A percentile compares a stretch with the other conserved stretches of the same genome.
Evolutionary conservation across 2,113 vertebrate species (phyloP).

Genomic region (Microcebus murinus): DNA sequence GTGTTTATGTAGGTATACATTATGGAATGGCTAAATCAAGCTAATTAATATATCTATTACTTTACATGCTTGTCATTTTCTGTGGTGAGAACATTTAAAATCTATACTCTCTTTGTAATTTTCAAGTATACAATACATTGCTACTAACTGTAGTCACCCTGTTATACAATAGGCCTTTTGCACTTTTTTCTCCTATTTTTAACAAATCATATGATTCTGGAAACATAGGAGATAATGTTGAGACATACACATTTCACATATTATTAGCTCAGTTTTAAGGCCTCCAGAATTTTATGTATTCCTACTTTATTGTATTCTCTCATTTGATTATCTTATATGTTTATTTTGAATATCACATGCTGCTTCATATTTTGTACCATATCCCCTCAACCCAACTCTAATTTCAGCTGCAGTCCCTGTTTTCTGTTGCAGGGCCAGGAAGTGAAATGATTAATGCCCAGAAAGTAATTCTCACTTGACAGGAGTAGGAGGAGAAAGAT

Average conservation of each 20-base stretch:
- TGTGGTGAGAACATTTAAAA: neutral
- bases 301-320: neutral
- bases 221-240: neutral
- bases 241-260: neutral
- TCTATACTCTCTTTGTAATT: neutral
- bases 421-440: neutral
- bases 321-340: neutral
- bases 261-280: neutral
- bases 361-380: neutral
- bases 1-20: neutral
- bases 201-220: neutral
- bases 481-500: neutral
- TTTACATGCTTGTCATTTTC: neutral
- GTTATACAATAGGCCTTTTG: neutral
- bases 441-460: neutral
- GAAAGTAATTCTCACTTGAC: neutral
- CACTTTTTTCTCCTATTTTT: neutral
- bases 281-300: neutral
- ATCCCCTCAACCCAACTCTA: neutral
- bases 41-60: neutral
- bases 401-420: neutral
- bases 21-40: neutral
- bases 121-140: neutral
- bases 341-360: neutral
- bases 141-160: neutral